Evolutionary conservation across 2,888 invertebrate genomes (phyloP).

Genomic region (Alsophila aescularia): DNA sequence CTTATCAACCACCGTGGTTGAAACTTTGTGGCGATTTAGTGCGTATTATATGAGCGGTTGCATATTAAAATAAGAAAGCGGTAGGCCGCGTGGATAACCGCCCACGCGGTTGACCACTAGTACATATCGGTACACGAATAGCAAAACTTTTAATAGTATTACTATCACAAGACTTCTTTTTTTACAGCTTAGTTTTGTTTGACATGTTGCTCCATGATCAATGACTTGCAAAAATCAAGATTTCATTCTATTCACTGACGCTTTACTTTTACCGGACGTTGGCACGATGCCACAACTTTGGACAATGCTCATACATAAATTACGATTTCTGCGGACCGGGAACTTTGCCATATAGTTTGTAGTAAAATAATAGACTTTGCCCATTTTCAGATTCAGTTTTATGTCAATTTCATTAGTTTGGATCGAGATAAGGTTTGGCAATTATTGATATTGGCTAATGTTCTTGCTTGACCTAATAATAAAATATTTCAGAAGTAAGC

Average conservation of each 20-base stretch:
- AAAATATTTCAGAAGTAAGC: no score
- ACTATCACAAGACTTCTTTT: no score
- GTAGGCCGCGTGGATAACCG: no score
- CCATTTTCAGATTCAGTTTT: constrained; percentile 27
- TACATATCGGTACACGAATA: no score
- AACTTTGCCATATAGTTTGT: constrained; percentile 40
- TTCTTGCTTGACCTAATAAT: neutral
- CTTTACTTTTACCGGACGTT: constrained; percentile 35
- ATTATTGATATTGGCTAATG: constrained; percentile 2
- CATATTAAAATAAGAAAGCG: no score
- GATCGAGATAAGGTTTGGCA: neutral
- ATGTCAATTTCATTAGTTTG: constrained; percentile 8
- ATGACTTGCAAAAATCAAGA: constrained; percentile 1
- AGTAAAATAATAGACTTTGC: constrained; percentile 32
- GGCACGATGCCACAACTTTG: constrained; percentile 49
- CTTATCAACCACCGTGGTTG: no score
- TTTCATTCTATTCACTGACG: constrained; percentile 5
- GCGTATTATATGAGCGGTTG: no score
- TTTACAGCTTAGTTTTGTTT: no score
- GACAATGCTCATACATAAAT: constrained; percentile 57
- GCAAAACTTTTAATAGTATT: no score
- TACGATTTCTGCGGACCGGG: constrained; percentile 48
- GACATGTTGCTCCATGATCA: no score
- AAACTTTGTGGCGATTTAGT: no score
- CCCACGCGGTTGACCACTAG: no score